Conservation (phyloP, 2,113 vertebrate genomes). For the Pseudopipra pipra region DNA sequence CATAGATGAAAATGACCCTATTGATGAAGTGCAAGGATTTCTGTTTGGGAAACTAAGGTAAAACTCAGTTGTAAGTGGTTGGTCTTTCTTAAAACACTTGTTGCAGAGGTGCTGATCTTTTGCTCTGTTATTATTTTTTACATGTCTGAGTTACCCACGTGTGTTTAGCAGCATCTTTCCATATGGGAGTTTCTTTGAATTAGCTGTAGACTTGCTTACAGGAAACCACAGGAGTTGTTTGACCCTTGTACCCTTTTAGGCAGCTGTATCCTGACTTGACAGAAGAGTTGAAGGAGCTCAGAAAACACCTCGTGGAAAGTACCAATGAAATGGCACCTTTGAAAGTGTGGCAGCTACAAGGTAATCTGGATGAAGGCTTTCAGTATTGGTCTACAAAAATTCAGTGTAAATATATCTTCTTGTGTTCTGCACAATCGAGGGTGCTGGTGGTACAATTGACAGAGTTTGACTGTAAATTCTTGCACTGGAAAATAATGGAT, state of each 20-base stretch:
- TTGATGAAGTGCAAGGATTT: slow-evolving; percentile 98
- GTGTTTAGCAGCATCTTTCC: neutral
- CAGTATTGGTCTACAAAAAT: neutral
- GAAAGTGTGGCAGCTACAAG: slow-evolving; percentile 99
- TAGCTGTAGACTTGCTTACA: neutral
- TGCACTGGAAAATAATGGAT: neutral
- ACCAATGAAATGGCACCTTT: slow-evolving; percentile 98
- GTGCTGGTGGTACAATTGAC: neutral
- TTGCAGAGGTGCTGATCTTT: neutral
- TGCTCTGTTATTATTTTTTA: neutral
- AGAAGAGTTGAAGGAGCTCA: slow-evolving; percentile 91
- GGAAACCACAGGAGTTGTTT: neutral
- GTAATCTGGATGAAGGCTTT: slow-evolving; percentile 59
- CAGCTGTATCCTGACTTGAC: slow-evolving; percentile 85
- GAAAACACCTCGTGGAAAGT: slow-evolving; percentile 95
- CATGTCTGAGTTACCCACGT: neutral
- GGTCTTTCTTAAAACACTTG: neutral
- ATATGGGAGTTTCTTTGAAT: neutral
- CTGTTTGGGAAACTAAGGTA: slow-evolving; percentile 97
- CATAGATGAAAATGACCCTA: slow-evolving; percentile 89
- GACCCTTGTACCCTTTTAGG: slow-evolving; percentile 63
- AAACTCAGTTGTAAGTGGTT: neutral
- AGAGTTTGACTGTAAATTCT: neutral
- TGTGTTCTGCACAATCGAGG: fast-evolving
- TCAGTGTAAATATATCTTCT: neutral